Base-by-base conservation (phyloP, 2,113 vertebrate species). In the Elephantulus edwardii region DNA sequence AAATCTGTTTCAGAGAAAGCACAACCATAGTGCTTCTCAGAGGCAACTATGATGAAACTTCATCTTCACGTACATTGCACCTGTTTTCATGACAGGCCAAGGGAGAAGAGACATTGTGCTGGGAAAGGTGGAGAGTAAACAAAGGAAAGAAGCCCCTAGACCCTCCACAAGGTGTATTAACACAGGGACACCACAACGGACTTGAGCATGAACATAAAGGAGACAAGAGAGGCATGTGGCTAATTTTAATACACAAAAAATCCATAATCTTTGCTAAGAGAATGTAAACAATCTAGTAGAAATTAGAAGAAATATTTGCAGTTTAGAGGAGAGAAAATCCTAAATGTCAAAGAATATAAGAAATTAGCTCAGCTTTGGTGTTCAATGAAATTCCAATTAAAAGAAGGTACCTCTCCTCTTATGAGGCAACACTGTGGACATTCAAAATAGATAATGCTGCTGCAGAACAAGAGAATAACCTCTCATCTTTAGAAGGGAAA, bases 281-380 rank as follows among this genome's bases (percentile, higher is more conserved):
- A 76, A 79, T 48, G 20, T 52, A 79, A 76, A 33, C 19, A 72
- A 10, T 40, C 9, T 9, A 38, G 30, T 68, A 33, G 14, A 82
- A 85, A 83, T 44, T 71, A 50, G 35, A 19, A 33, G 22, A 89
- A 84, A 72, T 14, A 78, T 26, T 86, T 90, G 11, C 42, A 75
- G 9, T 89, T 86, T 50, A 84, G 72, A 85, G n/a, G 86, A 68
- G 42, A 86, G 19, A 70, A 83, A 83, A 89, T 89, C 83, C 72
- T 70, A 68, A 77, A 48, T 40, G 35, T 64, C 50, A 78, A 76
- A 22, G 28, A 92, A 77, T 30, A 58, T 38, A 48, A 48, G 42
- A 77, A 83, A 89, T 71, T 79, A 80, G 16, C n/a, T 82, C 13
- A 40, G 42, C 13, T 4, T 79, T 83, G 17, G 81, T 83, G 6